Percentiles rank a stretch among this genome's conserved stretches.
phyloP scores from a whole-genome alignment of 2,113 vertebrate species.

The Melospiza georgiana region DNA sequence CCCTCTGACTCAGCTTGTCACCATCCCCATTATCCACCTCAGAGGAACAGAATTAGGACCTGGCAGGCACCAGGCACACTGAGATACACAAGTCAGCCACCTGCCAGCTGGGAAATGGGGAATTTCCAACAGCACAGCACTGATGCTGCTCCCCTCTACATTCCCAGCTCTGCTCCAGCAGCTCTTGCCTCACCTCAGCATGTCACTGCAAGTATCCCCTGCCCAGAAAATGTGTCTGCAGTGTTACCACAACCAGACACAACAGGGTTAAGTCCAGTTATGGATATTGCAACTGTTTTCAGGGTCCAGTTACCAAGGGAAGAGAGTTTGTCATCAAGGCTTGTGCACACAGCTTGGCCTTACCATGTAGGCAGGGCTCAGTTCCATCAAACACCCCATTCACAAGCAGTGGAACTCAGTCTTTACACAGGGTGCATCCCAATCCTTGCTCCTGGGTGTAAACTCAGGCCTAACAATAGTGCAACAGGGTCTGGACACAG shows the following conservation, averaged over 20 bases:
- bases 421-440: not conserved
- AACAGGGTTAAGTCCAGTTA: not conserved
- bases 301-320: not conserved
- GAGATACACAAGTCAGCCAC: not conserved
- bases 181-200: not conserved
- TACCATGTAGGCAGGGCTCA: fast-evolving
- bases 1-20: constrained; percentile 1
- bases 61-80: not conserved
- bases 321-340: not conserved
- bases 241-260: not conserved
- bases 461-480: not conserved
- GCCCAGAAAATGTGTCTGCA: not conserved
- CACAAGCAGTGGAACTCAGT: not conserved
- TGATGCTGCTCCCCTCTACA: not conserved
- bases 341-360: not conserved
- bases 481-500: not conserved
- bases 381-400: not conserved
- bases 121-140: not conserved
- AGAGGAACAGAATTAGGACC: not conserved
- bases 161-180: not conserved
- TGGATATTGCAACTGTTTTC: not conserved
- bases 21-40: not conserved
- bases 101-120: not conserved
- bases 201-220: not conserved
- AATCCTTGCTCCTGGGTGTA: not conserved